Evolutionary conservation across 2,888 invertebrate species (phyloP).

Genomic region (Fragum whitleyi): DNA sequence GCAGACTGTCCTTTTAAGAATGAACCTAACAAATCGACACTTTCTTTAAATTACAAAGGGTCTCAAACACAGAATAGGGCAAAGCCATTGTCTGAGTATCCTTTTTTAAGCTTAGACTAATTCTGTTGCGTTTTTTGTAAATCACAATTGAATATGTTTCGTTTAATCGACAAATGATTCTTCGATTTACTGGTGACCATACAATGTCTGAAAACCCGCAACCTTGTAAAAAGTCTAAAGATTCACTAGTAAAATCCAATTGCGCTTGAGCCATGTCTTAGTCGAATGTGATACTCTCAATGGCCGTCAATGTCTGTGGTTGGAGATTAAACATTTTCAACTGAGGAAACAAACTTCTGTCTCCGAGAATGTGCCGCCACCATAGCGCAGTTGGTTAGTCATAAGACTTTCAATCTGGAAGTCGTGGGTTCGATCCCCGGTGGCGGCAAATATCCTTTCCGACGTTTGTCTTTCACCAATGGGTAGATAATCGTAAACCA

Average conservation of each 20-base stretch:
- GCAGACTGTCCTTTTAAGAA: slow-evolving; percentile 41
- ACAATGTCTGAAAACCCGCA: slow-evolving; percentile 25
- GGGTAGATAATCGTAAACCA: too few relatives aligned
- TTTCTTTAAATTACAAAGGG: slow-evolving; percentile 46
- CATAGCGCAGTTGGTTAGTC: not conserved
- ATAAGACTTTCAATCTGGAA: not conserved
- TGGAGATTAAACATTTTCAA: not conserved
- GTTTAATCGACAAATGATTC: slow-evolving; percentile 22
- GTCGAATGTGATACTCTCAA: not conserved
- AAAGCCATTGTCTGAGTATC: slow-evolving; percentile 29
- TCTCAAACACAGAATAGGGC: slow-evolving; percentile 17
- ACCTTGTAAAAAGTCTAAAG: slow-evolving; percentile 9
- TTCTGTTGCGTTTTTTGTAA: slow-evolving; percentile 16
- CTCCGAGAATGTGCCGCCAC: not conserved
- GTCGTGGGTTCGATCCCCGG: too few relatives aligned
- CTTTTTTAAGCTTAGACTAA: slow-evolving; percentile 14
- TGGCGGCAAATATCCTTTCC: too few relatives aligned
- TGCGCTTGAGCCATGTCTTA: slow-evolving; percentile 42
- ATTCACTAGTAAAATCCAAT: slow-evolving; percentile 17
- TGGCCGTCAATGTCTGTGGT: not conserved
- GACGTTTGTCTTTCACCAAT: too few relatives aligned
- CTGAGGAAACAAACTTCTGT: not conserved
- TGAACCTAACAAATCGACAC: slow-evolving; percentile 30
- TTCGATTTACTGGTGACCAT: slow-evolving; percentile 29
- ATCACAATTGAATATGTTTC: slow-evolving; percentile 21